Evolutionary conservation across 2,113 vertebrate genomes (phyloP), one percentile per base, ranked within the genome.

Genomic region (Pygoscelis antarcticus): DNA sequence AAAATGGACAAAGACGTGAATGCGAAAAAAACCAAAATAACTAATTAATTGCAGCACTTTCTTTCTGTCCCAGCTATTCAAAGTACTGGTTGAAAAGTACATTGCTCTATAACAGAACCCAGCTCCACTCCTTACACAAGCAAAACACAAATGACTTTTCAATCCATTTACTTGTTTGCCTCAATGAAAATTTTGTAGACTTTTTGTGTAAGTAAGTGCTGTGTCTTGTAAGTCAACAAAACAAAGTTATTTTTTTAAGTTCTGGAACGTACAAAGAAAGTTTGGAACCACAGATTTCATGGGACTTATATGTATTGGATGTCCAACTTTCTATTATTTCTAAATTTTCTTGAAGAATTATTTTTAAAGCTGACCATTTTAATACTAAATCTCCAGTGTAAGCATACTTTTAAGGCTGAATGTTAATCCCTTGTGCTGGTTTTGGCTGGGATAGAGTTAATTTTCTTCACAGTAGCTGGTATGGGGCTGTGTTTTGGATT

Each of bases 31-130:
- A 0, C 0, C 20, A 81, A 83, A 77, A 70, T 49, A 71, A 52
- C 52, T 90, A 95, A 97, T 92, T 92, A 81, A 86, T 80, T 89
- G 49, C 91, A 96, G 77, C 2, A 11, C 36, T 95, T 93, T 23
- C 60, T 83, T 96, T 91, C 83, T 84, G n/a, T 57, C 74, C 7
- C 77, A 76, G 47, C 64, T 91, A 91, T 92, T 90, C 64, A 78
- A 90, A 95, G 23, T 30, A 40, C n/a, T 81, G 23, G 71, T 87
- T 78, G 64, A 92, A 95, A 83, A 47, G 46, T 34, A 62, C 34
- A 74, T 44, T 77, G 22, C 76, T 82, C 51, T 90, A 30, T 65
- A 87, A 72, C 25, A 84, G 32, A 90, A 87, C 4, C 36, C 77
- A 87, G 52, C 11, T 89, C n/a, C 16, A 17, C 34, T 75, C 72